Conservation (phyloP, 2,888 invertebrate species). For the Morinoia aosen region DNA sequence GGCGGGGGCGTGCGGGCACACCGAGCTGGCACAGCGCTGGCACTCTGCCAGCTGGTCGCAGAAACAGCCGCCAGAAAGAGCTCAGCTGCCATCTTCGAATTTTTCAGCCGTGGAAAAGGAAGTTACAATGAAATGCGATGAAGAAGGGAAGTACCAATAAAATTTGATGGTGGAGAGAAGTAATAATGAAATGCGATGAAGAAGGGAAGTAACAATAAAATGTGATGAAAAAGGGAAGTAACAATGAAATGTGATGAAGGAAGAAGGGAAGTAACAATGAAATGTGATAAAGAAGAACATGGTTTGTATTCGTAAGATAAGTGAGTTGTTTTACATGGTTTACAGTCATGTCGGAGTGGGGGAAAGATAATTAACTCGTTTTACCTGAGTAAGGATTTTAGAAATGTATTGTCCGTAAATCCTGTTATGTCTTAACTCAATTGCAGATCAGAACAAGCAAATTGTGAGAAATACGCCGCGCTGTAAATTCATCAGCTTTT, state of each 20-base stretch:
- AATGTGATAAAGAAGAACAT: not conserved
- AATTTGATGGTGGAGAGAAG: not conserved
- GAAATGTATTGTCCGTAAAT: not conserved
- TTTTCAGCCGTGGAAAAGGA: not conserved
- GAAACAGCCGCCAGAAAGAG: not conserved
- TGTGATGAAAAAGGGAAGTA: too few species aligned
- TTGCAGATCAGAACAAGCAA: not conserved
- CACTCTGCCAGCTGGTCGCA: not conserved
- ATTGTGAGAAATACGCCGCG: not conserved
- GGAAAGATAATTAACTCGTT: not conserved
- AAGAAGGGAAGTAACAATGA: not conserved
- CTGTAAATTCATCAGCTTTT: not conserved
- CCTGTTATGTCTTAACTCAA: not conserved
- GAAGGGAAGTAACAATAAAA: too few species aligned
- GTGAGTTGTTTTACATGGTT: not conserved
- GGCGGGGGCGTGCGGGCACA: not conserved
- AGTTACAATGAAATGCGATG: not conserved
- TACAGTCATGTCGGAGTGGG: not conserved
- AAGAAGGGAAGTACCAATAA: too few species aligned
- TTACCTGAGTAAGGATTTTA: not conserved
- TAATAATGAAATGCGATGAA: too few species aligned
- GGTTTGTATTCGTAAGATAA: not conserved
- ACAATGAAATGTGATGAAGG: too few species aligned
- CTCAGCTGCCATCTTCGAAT: not conserved
- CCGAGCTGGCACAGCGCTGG: not conserved